These are phyloP conservation scores for Numenius phaeopus DNA, from an alignment of 2,797 vertebrate genomes.

Conservation along the genomic window DNA sequence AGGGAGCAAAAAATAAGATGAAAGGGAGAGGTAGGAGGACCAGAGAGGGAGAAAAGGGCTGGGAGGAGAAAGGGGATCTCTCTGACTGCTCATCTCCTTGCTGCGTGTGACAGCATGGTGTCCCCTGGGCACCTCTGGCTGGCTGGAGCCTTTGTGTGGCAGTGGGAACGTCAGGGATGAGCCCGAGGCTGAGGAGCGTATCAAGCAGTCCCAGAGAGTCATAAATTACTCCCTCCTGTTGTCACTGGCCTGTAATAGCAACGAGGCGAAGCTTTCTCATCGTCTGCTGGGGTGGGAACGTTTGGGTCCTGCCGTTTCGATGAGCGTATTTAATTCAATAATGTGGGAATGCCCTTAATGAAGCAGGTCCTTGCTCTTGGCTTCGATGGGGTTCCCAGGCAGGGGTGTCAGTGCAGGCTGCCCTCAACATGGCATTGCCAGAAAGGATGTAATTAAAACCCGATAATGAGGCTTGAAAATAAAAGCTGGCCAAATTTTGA, in stretches of 20 bases:
- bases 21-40: neutral
- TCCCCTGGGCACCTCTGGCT: constrained; percentile 52
- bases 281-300: constrained; percentile 38
- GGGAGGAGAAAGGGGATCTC: neutral
- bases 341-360: constrained; percentile 26
- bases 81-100: neutral
- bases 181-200: neutral
- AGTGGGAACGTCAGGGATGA: constrained; percentile 41
- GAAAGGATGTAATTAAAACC: neutral
- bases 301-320: neutral
- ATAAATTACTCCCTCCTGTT: constrained; percentile 58
- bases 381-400: neutral
- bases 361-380: neutral
- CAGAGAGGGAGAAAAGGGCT: neutral
- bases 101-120: neutral
- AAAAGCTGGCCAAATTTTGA: neutral
- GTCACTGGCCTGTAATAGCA: neutral
- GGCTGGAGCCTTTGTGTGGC: constrained; percentile 51
- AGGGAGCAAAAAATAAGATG: neutral
- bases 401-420: neutral
- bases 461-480: neutral
- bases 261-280: constrained; percentile 56
- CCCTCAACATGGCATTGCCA: neutral
- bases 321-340: constrained; percentile 8
- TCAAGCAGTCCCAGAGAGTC: constrained; percentile 46